Evolutionary conservation across 2,797 vertebrate species (phyloP), one percentile per base, ranked within the genome.

Genomic region (Petrocephalus schoutedeni): DNA sequence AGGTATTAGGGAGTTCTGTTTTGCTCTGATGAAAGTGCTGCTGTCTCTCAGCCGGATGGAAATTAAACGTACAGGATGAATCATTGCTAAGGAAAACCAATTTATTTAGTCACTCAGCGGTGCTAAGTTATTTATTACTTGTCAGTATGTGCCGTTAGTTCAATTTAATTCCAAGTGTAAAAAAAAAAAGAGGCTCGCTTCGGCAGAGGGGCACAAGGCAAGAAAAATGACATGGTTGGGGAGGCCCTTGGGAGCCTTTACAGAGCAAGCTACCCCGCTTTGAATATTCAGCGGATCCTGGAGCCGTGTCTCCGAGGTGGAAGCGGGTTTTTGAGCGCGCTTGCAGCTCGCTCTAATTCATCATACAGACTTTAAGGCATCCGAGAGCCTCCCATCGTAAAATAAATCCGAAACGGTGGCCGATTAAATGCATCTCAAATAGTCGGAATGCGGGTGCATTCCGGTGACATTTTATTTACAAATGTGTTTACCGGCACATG

Each of bases 91-190:
- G 93, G 93, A 93, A 96, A 97, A 96, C 93, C 95, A 96, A 96
- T 97, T 97, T 93, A 96, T 97, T 97, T 95, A 97, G 96, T 96
- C 94, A 95, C 93, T 96, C 92, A 90, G 92, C 95, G 95, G 93
- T 90, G 86, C 91, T 90, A 92, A 92, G 93, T 97, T 97, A 97
- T 98, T 97, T 97, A 98, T 97, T 96, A 96, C 95, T 95, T 96
- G 95, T 97, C 97, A 97, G 94, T 93, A 93, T 91, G 95, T 92
- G 93, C 94, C 94, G 94, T 95, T 96, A 94, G 94, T 95, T 96
- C 95, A 96, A 97, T 97, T 97, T 97, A 95, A 97, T 95, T 95
- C 91, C 93, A 93, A 94, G 94, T 82, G 54, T 51, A 85, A 87
- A 85, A 88, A 87, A 88, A 85, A 88, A 83, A 67, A 67, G 86